These are phyloP conservation scores for Synaphobranchus kaupii DNA, from an alignment of 2,797 vertebrate species.

Conservation along the genomic window DNA sequence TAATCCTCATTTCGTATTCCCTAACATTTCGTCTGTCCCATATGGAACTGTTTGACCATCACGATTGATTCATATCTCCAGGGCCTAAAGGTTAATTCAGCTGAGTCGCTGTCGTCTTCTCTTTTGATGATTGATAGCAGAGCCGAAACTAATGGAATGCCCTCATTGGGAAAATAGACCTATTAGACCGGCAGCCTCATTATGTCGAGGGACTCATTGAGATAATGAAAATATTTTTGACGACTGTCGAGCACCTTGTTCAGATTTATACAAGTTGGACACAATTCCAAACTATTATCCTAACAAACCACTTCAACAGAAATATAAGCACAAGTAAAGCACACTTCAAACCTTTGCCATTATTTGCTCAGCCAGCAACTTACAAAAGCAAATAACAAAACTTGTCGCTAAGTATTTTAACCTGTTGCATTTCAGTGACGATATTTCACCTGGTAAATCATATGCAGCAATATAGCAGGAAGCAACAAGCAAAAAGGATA, in stretches of 20 bases:
- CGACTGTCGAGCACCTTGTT: neutral
- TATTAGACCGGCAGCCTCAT: neutral
- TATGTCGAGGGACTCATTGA: neutral
- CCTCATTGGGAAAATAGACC: neutral
- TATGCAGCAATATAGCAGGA: neutral
- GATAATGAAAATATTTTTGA: constrained; percentile 2
- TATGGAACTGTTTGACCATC: neutral
- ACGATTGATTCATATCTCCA: neutral
- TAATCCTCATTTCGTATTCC: neutral
- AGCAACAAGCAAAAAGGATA: neutral
- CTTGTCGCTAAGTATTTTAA: neutral
- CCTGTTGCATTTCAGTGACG: neutral
- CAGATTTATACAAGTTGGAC: neutral
- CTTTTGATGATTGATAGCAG: neutral
- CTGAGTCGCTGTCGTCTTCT: neutral
- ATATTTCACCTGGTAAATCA: neutral
- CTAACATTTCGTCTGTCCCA: neutral
- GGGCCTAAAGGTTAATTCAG: neutral
- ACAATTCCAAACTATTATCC: constrained; percentile 21
- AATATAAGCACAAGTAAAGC: neutral
- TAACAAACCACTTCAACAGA: neutral
- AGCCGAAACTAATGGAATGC: neutral
- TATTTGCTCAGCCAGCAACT: neutral
- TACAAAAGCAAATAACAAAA: neutral
- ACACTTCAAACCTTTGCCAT: neutral